phyloP scores from a whole-genome alignment of 2,797 vertebrate genomes.

The Graptemys geographica region DNA sequence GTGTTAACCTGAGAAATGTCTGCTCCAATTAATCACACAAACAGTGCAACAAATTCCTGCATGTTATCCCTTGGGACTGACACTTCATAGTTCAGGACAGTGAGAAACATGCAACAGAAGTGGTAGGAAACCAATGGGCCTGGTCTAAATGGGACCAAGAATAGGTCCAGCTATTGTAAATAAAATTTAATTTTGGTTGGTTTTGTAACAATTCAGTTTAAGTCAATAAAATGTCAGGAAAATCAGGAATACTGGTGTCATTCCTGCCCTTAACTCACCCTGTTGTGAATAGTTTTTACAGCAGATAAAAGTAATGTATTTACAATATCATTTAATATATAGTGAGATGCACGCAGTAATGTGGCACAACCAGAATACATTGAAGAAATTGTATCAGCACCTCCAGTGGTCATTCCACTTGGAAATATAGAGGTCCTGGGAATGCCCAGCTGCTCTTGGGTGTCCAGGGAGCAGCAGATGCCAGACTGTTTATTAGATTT shows the following conservation, averaged over 20 bases:
- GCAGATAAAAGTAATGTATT: not conserved
- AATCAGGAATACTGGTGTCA: not conserved
- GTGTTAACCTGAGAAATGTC: not conserved
- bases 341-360: not conserved
- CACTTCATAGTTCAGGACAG: not conserved
- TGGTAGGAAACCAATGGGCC: not conserved
- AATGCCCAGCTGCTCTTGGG: not conserved
- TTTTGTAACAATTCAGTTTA: not conserved
- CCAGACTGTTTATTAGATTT: not conserved
- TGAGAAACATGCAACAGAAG: not conserved
- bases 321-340: not conserved
- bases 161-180: not conserved
- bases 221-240: not conserved
- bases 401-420: not conserved
- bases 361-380: not conserved
- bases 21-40: not conserved
- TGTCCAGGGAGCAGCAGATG: not conserved
- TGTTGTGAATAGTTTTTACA: not conserved
- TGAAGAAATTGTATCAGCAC: not conserved
- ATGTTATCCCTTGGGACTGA: not conserved
- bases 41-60: not conserved
- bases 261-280: not conserved
- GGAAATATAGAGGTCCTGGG: fast-evolving
- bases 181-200: not conserved
- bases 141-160: not conserved